phyloP scores from a whole-genome alignment of 2,113 vertebrate genomes.

The Syngnathus typhle region DNA sequence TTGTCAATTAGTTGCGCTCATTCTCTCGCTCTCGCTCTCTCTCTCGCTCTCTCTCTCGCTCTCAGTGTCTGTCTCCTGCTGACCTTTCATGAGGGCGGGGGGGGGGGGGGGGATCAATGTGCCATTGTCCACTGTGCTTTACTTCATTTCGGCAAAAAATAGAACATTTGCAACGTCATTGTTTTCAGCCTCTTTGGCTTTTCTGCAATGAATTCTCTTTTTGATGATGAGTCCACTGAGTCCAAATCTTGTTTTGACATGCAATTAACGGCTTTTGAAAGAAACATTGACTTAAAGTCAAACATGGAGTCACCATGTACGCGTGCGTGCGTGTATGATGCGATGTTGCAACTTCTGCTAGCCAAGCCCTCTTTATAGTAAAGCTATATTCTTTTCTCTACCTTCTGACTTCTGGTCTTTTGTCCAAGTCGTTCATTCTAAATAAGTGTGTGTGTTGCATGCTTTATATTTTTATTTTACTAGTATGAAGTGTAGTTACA shows the following conservation, averaged over 20 bases:
- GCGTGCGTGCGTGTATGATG: conserved; percentile 68
- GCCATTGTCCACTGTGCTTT: conserved; percentile 25
- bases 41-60: neutral
- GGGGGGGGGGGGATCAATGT: conserved; percentile 7
- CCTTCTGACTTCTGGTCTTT: conserved; percentile 32
- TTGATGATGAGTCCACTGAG: conserved; percentile 49
- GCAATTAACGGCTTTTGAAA: conserved; percentile 67
- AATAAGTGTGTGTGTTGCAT: too few relatives aligned
- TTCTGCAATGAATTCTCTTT: conserved; percentile 39
- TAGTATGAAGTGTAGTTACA: too few relatives aligned
- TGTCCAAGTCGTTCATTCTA: neutral
- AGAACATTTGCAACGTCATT: conserved; percentile 10
- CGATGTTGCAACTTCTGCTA: conserved; percentile 74
- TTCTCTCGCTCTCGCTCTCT: neutral
- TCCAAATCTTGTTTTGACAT: conserved; percentile 56
- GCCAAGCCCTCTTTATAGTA: conserved; percentile 74
- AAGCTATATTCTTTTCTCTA: conserved; percentile 76
- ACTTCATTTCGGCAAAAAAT: conserved; percentile 31
- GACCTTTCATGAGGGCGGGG: neutral
- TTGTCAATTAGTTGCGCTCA: conserved; percentile 22
- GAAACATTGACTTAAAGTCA: conserved; percentile 59
- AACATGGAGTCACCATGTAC: conserved; percentile 71
- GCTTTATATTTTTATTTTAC: too few relatives aligned
- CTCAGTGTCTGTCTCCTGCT: neutral
- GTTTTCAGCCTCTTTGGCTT: conserved; percentile 38